Evolutionary conservation across 92 coral and sea anemone genomes (phyloP).

Genomic region (Muricea muricata): DNA sequence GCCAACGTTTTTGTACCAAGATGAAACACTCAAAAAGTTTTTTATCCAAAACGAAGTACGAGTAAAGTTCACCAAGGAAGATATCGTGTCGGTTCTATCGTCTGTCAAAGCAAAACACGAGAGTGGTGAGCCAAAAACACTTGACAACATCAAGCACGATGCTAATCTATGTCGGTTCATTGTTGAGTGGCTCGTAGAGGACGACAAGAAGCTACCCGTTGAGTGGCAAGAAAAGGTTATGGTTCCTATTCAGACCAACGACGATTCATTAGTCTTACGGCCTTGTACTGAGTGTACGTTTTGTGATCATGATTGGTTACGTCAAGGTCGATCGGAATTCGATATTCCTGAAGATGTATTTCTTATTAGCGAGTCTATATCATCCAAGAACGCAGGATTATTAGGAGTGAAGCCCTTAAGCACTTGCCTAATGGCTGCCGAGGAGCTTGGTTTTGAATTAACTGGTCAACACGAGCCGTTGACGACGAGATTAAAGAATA

Average conservation of each 20-base stretch:
- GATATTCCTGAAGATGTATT: slow-evolving; percentile 69
- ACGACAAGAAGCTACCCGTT: slow-evolving; percentile 55
- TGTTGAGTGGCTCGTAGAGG: slow-evolving; percentile 77
- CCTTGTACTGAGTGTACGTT: slow-evolving; percentile 75
- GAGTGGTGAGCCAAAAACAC: not conserved
- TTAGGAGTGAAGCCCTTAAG: slow-evolving; percentile 77
- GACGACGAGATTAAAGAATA: slow-evolving; percentile 75
- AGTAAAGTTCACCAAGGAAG: slow-evolving; percentile 48
- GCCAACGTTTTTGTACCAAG: slow-evolving; percentile 48
- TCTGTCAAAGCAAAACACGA: slow-evolving; percentile 70
- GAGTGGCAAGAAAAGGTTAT: slow-evolving; percentile 56
- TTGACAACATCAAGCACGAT: slow-evolving; percentile 54
- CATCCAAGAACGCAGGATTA: slow-evolving; percentile 60
- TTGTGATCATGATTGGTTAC: slow-evolving; percentile 85
- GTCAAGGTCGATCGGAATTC: slow-evolving; percentile 56
- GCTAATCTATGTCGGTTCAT: slow-evolving; percentile 64
- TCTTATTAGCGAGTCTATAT: slow-evolving; percentile 71
- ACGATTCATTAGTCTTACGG: slow-evolving; percentile 68
- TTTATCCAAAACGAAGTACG: slow-evolving; percentile 71
- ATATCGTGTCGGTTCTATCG: slow-evolving; percentile 63
- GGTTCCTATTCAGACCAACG: slow-evolving; percentile 77
- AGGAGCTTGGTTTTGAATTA: slow-evolving; percentile 78
- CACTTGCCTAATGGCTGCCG: slow-evolving; percentile 78
- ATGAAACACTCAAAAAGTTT: slow-evolving; percentile 32
- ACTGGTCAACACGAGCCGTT: slow-evolving; percentile 87